These are phyloP conservation scores for Leptarthrus brevirostris DNA, from an alignment of 2,888 invertebrate species.

Conservation along the genomic window DNA sequence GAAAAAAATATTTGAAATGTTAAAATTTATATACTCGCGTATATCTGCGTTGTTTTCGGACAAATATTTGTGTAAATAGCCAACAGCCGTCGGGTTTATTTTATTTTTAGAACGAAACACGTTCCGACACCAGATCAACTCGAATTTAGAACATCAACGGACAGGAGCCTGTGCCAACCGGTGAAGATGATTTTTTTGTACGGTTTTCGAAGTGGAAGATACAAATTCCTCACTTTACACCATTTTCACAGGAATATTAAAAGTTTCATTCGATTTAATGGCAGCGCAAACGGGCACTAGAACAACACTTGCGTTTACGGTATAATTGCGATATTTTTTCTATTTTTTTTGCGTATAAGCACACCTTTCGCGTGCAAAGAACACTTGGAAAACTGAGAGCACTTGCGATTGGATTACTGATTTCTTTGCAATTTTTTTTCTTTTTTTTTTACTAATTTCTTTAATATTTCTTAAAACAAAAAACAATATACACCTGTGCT, in stretches of 20 bases:
- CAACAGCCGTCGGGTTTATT: conserved; percentile 35
- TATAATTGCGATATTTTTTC: background rate
- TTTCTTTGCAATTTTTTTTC: background rate
- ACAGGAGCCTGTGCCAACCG: conserved; percentile 33
- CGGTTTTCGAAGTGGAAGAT: background rate
- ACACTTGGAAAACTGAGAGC: background rate
- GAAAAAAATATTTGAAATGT: no score
- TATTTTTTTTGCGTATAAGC: no score
- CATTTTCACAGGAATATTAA: conserved; percentile 14
- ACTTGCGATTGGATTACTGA: background rate
- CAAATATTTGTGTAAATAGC: conserved; percentile 36
- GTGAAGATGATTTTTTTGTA: no score
- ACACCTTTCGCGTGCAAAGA: background rate
- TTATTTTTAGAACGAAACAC: conserved; percentile 46
- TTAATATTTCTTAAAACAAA: background rate
- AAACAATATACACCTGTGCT: background rate
- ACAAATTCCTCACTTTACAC: conserved; percentile 13
- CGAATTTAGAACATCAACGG: conserved; percentile 43
- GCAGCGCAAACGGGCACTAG: background rate
- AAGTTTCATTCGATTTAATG: background rate
- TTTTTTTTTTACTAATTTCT: background rate
- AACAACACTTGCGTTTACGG: background rate
- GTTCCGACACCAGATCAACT: conserved; percentile 45
- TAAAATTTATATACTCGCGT: no score
- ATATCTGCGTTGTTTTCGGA: conserved; percentile 24